phyloP scores from a whole-genome alignment of 30 jellyfish, hydroid and myxozoan species.

The Hydractinia echinata region DNA sequence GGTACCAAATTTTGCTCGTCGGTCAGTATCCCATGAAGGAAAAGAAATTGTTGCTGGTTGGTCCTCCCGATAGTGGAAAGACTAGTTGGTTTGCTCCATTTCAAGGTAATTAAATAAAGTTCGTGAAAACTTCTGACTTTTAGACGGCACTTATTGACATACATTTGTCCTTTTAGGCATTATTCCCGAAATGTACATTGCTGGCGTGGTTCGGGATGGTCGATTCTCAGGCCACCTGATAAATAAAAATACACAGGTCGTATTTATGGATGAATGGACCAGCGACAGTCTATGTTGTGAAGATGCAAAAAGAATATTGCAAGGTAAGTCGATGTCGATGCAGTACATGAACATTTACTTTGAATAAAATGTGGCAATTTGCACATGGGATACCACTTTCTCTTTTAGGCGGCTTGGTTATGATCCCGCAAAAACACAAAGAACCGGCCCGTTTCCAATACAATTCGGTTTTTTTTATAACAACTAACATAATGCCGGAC shows the following conservation, averaged over 20 bases:
- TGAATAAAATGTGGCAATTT: not conserved
- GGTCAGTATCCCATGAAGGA: slow-evolving; percentile 29
- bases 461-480: slow-evolving; percentile 37
- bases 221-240: not conserved
- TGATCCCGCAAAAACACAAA: slow-evolving; percentile 30
- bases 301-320: not conserved
- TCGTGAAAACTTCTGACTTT: no score
- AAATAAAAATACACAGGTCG: not conserved
- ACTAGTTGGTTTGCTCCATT: slow-evolving; percentile 50
- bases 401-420: slow-evolving; percentile 13
- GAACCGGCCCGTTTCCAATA: slow-evolving; percentile 7
- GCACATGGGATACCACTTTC: not conserved
- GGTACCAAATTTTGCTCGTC: slow-evolving; percentile 25
- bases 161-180: not conserved
- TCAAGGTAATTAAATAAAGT: slow-evolving; percentile 12
- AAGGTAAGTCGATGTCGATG: not conserved
- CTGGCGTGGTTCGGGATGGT: not conserved
- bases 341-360: not conserved
- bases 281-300: not conserved
- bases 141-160: no score
- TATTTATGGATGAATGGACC: slow-evolving; percentile 18
- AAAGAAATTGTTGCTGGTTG: slow-evolving; percentile 34
- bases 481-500: slow-evolving; percentile 24
- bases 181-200: not conserved
- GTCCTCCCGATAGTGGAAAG: slow-evolving; percentile 44